Evolutionary conservation across 2,797 vertebrate genomes (phyloP).

Genomic region (Periophthalmus magnuspinnatus): DNA sequence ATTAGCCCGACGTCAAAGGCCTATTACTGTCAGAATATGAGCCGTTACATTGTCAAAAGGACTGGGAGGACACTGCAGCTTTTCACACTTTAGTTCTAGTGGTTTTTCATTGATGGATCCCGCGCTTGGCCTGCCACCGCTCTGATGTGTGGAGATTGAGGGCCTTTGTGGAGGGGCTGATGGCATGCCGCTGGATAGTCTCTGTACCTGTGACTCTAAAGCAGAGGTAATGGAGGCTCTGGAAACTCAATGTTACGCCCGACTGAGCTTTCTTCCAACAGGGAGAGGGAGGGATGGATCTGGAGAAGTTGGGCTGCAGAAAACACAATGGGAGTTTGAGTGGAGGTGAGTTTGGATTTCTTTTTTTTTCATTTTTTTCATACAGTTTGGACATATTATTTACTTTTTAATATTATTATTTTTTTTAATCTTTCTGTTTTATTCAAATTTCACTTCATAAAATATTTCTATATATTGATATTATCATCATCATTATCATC

Average conservation of each 20-base stretch:
- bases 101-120: conserved; percentile 59
- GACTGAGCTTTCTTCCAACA: conserved; percentile 48
- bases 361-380: too few species aligned
- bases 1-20: conserved; percentile 54
- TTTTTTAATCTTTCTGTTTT: too few species aligned
- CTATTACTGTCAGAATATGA: conserved; percentile 58
- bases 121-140: conserved; percentile 37
- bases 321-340: background rate
- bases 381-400: too few species aligned
- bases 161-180: conserved; percentile 48
- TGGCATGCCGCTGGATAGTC: conserved; percentile 55
- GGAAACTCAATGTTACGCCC: conserved; percentile 66
- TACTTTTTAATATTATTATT: too few species aligned
- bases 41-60: conserved; percentile 56
- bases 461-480: too few species aligned
- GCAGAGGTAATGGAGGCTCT: conserved; percentile 57
- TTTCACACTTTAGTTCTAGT: conserved; percentile 59
- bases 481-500: too few species aligned
- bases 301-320: background rate
- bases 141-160: conserved; percentile 60
- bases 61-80: conserved; percentile 44
- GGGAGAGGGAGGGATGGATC: conserved; percentile 18
- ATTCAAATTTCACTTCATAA: background rate
- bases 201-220: conserved; percentile 36
- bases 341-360: background rate